These are phyloP conservation scores for Diarsia mendica DNA, from an alignment of 2,888 invertebrate species.

Conservation along the genomic window DNA sequence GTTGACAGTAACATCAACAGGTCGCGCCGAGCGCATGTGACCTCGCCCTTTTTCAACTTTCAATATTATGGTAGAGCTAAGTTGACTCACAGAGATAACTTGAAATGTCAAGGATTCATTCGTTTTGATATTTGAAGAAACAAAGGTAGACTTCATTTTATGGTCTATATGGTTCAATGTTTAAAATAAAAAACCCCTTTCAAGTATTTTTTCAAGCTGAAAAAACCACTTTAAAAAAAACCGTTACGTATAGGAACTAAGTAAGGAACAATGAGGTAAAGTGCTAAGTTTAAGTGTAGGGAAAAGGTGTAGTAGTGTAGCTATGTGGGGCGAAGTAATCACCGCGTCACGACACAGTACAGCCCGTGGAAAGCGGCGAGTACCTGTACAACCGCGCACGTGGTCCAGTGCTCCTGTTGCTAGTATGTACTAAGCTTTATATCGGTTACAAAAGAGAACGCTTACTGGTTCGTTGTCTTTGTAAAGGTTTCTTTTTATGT, in stretches of 20 bases:
- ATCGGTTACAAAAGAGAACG: constrained; percentile 40
- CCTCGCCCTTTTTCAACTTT: constrained; percentile 69
- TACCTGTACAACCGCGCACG: constrained; percentile 61
- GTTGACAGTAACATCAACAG: constrained; percentile 58
- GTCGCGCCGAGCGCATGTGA: constrained; percentile 44
- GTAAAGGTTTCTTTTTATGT: constrained; percentile 3
- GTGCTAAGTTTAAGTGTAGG: constrained; percentile 66
- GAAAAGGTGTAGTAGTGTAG: constrained; percentile 74
- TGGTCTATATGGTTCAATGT: constrained; percentile 3
- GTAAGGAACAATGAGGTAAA: constrained; percentile 59
- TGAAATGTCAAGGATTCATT: constrained; percentile 65
- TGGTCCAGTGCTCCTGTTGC: constrained; percentile 47
- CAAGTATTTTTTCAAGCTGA: not conserved
- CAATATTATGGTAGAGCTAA: constrained; percentile 44
- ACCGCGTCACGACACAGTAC: constrained; percentile 75
- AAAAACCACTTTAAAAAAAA: constrained; percentile 44
- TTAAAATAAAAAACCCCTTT: not conserved
- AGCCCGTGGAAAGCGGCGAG: constrained; percentile 69
- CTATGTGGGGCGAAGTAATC: constrained; percentile 78
- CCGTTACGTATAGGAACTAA: constrained; percentile 22
- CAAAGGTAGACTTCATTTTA: constrained; percentile 53
- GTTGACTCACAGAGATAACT: constrained; percentile 54
- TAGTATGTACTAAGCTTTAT: constrained; percentile 27
- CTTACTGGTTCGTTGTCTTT: constrained; percentile 13
- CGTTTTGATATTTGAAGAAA: constrained; percentile 50